Percentiles rank a stretch among this genome's conserved stretches.
These are phyloP conservation scores for Cephalopholis sonnerati DNA, from an alignment of 2,113 vertebrate genomes.

Conservation along the genomic window DNA sequence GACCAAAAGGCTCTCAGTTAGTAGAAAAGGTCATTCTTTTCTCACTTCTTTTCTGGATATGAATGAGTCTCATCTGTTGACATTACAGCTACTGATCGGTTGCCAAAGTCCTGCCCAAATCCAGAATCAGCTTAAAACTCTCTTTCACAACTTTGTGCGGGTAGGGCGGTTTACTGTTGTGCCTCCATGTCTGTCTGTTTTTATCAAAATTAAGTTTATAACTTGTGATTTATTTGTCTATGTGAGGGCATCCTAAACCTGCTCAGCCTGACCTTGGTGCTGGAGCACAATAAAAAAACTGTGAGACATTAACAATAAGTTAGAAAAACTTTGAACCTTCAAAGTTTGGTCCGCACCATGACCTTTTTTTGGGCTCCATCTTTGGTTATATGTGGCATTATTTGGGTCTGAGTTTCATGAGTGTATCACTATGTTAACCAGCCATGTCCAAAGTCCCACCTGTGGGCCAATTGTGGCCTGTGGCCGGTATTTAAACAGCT, in stretches of 20 bases:
- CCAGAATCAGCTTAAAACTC: background rate
- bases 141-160: slow-evolving; percentile 30
- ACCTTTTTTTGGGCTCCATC: background rate
- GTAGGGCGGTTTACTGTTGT: background rate
- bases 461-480: too few relatives aligned
- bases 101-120: slow-evolving; percentile 37
- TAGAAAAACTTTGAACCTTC: background rate
- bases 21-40: background rate
- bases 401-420: background rate
- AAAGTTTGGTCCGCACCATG: background rate
- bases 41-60: background rate
- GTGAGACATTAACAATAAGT: background rate
- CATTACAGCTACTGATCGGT: background rate
- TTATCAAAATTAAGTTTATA: background rate
- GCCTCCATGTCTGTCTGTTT: background rate
- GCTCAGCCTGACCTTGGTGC: background rate
- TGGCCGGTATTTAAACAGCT: too few relatives aligned
- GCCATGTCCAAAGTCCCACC: too few relatives aligned
- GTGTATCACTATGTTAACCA: background rate
- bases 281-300: background rate
- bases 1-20: background rate
- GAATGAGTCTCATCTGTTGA: slow-evolving; percentile 38
- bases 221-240: background rate
- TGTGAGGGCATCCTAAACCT: background rate
- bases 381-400: background rate